Percentiles rank a stretch among this genome's conserved stretches.
Evolutionary conservation across 1,140 invertebrate genomes (phyloP).

Genomic region (Plectrocnemia conspersa): DNA sequence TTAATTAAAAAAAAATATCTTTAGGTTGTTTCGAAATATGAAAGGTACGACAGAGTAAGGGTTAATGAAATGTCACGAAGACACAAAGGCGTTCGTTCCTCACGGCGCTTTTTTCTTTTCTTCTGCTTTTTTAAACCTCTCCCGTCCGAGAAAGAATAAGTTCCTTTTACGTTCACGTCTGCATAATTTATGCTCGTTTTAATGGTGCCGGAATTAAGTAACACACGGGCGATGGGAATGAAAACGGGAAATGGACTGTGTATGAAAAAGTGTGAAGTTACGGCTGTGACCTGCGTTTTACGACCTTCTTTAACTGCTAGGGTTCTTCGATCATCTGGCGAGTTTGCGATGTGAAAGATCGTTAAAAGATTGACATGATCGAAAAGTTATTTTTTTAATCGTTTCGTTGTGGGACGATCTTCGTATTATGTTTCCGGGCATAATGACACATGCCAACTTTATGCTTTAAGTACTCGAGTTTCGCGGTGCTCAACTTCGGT

Average conservation of each 20-base stretch:
- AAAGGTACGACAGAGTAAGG: not conserved
- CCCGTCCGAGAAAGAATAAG: not conserved
- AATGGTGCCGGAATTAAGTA: conserved; percentile 14
- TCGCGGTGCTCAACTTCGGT: no score
- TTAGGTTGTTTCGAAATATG: not conserved
- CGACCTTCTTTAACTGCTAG: not conserved
- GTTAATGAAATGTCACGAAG: conserved; percentile 16
- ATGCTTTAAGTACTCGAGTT: no score
- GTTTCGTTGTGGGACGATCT: no score
- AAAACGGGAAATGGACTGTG: conserved; percentile 13
- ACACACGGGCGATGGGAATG: conserved; percentile 14
- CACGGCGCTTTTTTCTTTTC: not conserved
- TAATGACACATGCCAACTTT: no score
- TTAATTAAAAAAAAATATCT: no score
- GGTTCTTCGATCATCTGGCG: not conserved
- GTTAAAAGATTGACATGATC: not conserved
- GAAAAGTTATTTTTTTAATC: no score
- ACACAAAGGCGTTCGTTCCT: not conserved
- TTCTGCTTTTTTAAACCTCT: conserved; percentile 1
- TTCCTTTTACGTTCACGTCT: conserved; percentile 17
- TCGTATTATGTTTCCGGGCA: no score
- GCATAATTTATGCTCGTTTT: conserved; percentile 15
- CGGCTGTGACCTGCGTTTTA: conserved; percentile 8
- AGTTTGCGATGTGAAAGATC: not conserved
- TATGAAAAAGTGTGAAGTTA: not conserved